phyloP scores from a whole-genome alignment of 2,113 vertebrate genomes.

The Glaucomys volans region DNA sequence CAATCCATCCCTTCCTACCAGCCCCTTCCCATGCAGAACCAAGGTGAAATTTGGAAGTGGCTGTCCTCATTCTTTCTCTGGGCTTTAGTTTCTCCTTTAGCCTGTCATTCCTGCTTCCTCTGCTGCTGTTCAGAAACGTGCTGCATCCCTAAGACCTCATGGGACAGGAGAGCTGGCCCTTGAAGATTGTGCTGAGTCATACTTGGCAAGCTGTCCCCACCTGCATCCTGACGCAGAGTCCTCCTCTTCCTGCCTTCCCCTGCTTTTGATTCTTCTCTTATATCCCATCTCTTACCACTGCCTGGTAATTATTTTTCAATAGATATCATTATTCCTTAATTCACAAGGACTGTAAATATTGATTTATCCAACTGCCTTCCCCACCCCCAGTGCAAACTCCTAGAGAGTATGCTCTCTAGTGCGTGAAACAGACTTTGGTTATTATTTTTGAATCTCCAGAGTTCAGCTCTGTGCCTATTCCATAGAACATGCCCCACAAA shows the following conservation, averaged over 20 bases:
- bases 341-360: conserved; percentile 19
- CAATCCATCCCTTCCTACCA: not conserved
- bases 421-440: not conserved
- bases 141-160: not conserved
- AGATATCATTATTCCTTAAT: conserved; percentile 21
- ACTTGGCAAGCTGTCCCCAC: no score
- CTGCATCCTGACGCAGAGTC: not conserved
- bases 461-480: not conserved
- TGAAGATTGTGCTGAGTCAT: not conserved
- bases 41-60: not conserved
- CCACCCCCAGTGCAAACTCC: not conserved
- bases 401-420: not conserved
- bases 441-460: not conserved
- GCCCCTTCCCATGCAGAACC: not conserved
- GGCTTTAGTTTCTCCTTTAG: not conserved
- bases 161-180: not conserved
- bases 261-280: not conserved
- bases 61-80: not conserved
- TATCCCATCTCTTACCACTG: not conserved
- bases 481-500: not conserved
- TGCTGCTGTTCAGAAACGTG: not conserved
- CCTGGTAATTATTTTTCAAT: conserved; percentile 8
- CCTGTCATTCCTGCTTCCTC: not conserved
- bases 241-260: no score
- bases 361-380: not conserved